These are phyloP conservation scores for Euwallacea fornicatus DNA, from an alignment of 1,140 invertebrate genomes.

Conservation along the genomic window DNA sequence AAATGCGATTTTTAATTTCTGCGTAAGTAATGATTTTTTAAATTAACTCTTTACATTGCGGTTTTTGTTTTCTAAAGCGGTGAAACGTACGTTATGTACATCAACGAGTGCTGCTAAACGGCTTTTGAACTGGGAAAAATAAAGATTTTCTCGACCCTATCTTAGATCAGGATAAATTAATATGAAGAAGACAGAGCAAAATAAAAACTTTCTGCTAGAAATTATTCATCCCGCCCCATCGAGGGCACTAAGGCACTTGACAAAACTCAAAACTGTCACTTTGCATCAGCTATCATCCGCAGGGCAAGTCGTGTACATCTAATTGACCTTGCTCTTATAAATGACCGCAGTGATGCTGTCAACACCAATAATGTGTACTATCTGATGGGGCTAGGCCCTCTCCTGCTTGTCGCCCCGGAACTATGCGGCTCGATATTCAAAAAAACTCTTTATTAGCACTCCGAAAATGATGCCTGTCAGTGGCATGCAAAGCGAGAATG, in stretches of 20 bases:
- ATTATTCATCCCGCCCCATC: conserved; percentile 29
- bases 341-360: conserved; percentile 49
- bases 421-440: conserved; percentile 47
- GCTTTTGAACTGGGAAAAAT: too few relatives aligned
- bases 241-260: conserved; percentile 15
- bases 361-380: conserved; percentile 49
- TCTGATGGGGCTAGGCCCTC: conserved; percentile 44
- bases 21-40: conserved; percentile 25
- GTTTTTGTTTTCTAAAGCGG: background rate
- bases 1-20: conserved; percentile 22
- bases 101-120: too few relatives aligned
- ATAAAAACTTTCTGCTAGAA: background rate
- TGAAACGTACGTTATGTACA: too few relatives aligned
- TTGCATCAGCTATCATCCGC: conserved; percentile 34
- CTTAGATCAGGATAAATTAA: too few relatives aligned
- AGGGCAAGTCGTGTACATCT: conserved; percentile 43
- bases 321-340: conserved; percentile 52
- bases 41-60: conserved; percentile 17
- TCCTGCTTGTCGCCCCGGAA: conserved; percentile 41
- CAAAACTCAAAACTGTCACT: conserved; percentile 40
- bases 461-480: conserved; percentile 51
- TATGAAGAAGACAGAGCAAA: too few relatives aligned
- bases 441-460: conserved; percentile 52
- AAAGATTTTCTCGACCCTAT: too few relatives aligned
- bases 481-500: conserved; percentile 26